Evolutionary conservation across 92 coral and sea anemone genomes (phyloP), one percentile per base, ranked within the genome.

Genomic region (Actinernus sp.): DNA sequence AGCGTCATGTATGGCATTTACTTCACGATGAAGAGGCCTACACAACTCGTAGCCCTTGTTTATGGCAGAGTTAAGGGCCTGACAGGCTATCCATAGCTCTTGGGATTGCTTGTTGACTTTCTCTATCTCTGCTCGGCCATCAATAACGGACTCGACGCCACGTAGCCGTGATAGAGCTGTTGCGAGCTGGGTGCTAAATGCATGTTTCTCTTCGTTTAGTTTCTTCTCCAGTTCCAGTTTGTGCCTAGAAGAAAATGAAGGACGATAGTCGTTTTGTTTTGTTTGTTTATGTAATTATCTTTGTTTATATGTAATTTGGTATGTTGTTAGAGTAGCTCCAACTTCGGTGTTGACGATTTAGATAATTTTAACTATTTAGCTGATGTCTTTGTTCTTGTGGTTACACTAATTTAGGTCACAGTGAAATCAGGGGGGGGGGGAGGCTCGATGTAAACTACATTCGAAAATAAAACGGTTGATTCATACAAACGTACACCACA

Each of bases 41-140:
- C 81, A 81, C 17, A 57, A 77, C 18, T 74, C 68, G 17, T 63
- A 60, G 11, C 83, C 83, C 31, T 61, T 66, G 49, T 79, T 76
- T 10, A 94, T 81, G 37, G 97, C 98, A n/a, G 90, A 58, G 17
- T 73, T 78, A 41, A 94, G 90, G 21, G 97, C 78, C 40, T 91
- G 95, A 31, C 98, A 94, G 0, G 98, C 98, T 0, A 92, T 69
- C 92, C 97, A 94, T 10, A 94, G 71, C 43, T 87, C 92, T 46
- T 94, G 98, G 1, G 98, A 75, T 44, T 76, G 82, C 65, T 57
- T 76, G 79, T 91, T 87, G 26, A 60, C 74, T 69, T 63, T 91
- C 59, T 91, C 98, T n/a, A 72, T 57, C 8, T 84, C 87, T 34
- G 97, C 98, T 28, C 97, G 87, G 63, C 74, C 76, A 28, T 80